Evolutionary conservation across 2,797 vertebrate genomes (phyloP), one percentile per base, ranked within the genome.

Genomic region (Acipenser oxyrinchus): DNA sequence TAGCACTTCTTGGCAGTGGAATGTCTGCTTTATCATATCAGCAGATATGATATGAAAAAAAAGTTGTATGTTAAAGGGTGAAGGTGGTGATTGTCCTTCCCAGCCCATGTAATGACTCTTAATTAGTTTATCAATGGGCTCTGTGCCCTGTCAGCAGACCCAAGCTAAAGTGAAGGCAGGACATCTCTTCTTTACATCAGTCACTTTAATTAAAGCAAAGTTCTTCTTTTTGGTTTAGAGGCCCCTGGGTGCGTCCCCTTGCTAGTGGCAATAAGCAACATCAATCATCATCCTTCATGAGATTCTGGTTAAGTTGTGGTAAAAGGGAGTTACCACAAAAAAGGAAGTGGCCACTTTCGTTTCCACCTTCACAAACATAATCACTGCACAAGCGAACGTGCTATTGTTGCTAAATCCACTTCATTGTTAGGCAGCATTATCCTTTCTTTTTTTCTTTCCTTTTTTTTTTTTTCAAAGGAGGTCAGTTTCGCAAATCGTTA

Each of bases 161-260:
- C 55, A 11, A 37, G 12, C 55, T 11, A 11, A 58, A 7, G 8
- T n/a, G 15, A 11, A 58, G 55, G 12, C n/a, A 58, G 55, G 55
- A 58, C 55, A 58, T 58, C 55, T n/a, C n/a, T 11, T 58, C 51
- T 53, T 6, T 53, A 59, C 51, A 15, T 48, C 51, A 68, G 68
- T 68, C 66, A 74, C 76, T 76, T 74, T 74, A 75, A n/a, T 15
- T 70, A 51, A 37, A 63, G 66, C 72, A 68, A 75, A 66, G 73
- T 70, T 50, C 18, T n/a, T 51, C 15, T 23, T 60, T 13, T 58
- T 11, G 55, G 10, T 11, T 58, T n/a, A 12, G 10, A 15, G 48
- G 48, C 57, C 37, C 37, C 53, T 66, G 48, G n/a, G 13, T 67
- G 37, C 55, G 23, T 63, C 51, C 53, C 23, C 11, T 23, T 12